Percentiles rank a stretch among this genome's conserved stretches.
These are phyloP conservation scores for Leptinotarsa juncta DNA, from an alignment of 2,888 invertebrate genomes.

Conservation along the genomic window DNA sequence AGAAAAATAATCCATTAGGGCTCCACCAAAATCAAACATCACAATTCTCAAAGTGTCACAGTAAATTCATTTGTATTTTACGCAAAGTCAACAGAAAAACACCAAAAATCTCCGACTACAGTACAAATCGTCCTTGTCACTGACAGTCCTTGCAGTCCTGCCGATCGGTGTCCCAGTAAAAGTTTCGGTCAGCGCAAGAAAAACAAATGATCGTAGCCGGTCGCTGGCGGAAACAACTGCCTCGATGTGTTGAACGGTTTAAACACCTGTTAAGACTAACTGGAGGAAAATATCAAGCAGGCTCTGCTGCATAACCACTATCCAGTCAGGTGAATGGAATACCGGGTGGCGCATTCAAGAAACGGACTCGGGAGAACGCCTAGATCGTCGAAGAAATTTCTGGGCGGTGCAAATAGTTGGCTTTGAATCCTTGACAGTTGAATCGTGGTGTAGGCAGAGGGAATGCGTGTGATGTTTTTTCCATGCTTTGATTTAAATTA, in stretches of 20 bases:
- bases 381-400: conserved; percentile 20
- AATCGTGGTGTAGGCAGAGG: conserved; percentile 33
- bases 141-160: background rate
- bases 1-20: conserved; percentile 42
- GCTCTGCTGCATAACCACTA: conserved; percentile 41
- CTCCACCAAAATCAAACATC: conserved; percentile 26
- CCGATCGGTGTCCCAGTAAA: conserved; percentile 9
- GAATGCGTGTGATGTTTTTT: conserved; percentile 34
- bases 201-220: conserved; percentile 27
- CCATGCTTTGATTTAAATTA: conserved; percentile 16
- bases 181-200: conserved; percentile 25
- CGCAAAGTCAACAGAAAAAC: conserved; percentile 12
- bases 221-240: conserved; percentile 21
- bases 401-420: conserved; percentile 19
- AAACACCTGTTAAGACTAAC: conserved; percentile 48
- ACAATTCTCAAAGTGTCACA: conserved; percentile 27
- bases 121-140: conserved; percentile 6
- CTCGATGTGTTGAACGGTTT: conserved; percentile 34
- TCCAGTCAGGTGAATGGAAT: conserved; percentile 46
- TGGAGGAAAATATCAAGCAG: conserved; percentile 37
- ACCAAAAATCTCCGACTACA: background rate
- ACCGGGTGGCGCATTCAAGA: conserved; percentile 19
- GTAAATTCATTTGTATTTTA: background rate
- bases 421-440: conserved; percentile 28
- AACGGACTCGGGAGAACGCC: conserved; percentile 16